Evolutionary conservation across 2,888 invertebrate genomes (phyloP), one percentile per base, ranked within the genome.

Genomic region (Carpatolechia fugitivella): DNA sequence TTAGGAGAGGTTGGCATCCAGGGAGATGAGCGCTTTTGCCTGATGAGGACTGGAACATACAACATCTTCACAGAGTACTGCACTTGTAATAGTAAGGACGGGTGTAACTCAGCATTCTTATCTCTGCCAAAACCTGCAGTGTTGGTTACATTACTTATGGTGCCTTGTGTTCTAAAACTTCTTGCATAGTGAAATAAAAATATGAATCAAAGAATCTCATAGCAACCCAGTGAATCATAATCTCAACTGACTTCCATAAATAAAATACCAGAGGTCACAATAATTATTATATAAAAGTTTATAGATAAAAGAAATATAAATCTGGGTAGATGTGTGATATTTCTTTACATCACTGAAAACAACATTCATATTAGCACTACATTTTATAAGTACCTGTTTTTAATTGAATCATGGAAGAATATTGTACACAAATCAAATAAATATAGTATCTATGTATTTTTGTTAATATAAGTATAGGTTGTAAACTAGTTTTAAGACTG

Each of bases 21-120:
- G 69, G 96, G 97, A 0, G 97, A 98, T 68, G 97, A 98, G 80
- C 91, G 98, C 54, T 97, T 95, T 82, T 98, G 98, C 67, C 86
- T 97, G 10, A 96, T 97, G 95, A 91, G 97, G 69, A 96, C 96
- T 0, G 97, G 97, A 16, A 96, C 96, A 0, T 97, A 96, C 82
- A 97, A 98, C 76, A 97, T 98, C 64, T 98, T 97, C 77, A 94
- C 97, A 90, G 98, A 98, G 81, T 97, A 96, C 70, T 98, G 98
- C 76, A 97, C 97, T 0, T 98, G 98, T 69, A 96, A 96, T 69
- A 96, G 95, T 70, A 97, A 97, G 82, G 97, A 98, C 78, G 97
- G 97, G 0, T 98, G 98, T 76, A 98, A 98, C 78, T 81, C 92
- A 1, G 94, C 94, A 0, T 77, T 86, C 0, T 60, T 80, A 8